phyloP scores from a whole-genome alignment of 2,113 vertebrate genomes.

The Xenopus laevis region DNA sequence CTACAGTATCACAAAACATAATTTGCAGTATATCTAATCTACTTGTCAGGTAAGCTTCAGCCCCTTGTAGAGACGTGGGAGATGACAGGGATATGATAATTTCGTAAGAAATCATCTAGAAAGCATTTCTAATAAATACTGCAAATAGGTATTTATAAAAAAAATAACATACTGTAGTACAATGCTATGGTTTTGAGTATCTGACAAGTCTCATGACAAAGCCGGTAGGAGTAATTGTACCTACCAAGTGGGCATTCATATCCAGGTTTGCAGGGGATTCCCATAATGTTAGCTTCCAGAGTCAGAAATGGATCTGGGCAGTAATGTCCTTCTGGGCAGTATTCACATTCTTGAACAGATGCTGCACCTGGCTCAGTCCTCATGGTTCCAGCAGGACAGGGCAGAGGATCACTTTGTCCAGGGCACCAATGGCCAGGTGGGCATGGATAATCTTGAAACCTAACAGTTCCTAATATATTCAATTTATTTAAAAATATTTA shows the following conservation, averaged over 20 bases:
- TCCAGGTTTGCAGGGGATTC: slow-evolving; percentile 73
- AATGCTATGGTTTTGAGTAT: too few relatives aligned
- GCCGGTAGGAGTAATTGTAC: accelerated
- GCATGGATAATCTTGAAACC: slow-evolving; percentile 67
- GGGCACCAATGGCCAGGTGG: slow-evolving; percentile 87
- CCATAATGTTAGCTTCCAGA: slow-evolving; percentile 68
- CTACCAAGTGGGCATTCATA: slow-evolving; percentile 81
- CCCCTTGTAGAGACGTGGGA: too few relatives aligned
- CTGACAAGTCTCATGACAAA: too few relatives aligned
- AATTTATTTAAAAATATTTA: background rate
- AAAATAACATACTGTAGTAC: too few relatives aligned
- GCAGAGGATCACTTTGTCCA: slow-evolving; percentile 66
- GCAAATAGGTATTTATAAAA: too few relatives aligned
- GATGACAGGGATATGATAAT: too few relatives aligned
- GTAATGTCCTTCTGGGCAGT: slow-evolving; percentile 72
- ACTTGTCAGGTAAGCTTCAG: too few relatives aligned
- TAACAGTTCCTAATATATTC: slow-evolving; percentile 63
- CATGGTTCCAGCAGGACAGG: slow-evolving; percentile 80
- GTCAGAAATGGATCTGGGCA: slow-evolving; percentile 72
- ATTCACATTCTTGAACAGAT: slow-evolving; percentile 67
- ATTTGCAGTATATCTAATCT: too few relatives aligned
- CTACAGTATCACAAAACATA: too few relatives aligned
- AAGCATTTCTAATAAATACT: too few relatives aligned
- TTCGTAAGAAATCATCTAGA: too few relatives aligned
- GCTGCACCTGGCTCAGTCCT: slow-evolving; percentile 72